Evolutionary conservation across 1,140 invertebrate species (phyloP).

Genomic region (Telenomus remus): DNA sequence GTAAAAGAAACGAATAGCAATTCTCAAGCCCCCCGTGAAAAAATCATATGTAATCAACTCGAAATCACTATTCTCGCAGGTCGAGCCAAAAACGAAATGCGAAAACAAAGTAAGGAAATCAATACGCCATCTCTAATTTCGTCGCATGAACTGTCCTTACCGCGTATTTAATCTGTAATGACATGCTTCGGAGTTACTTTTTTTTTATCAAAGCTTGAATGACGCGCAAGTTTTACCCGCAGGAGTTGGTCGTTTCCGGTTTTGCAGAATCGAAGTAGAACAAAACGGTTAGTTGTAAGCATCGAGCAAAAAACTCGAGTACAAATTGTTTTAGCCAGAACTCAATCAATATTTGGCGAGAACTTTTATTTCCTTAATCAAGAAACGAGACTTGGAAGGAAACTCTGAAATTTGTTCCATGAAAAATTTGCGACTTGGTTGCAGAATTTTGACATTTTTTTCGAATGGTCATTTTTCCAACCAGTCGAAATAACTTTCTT

Average conservation of each 20-base stretch:
- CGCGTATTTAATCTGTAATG: conserved; percentile 17
- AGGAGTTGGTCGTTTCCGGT: conserved; percentile 7
- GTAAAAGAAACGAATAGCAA: conserved; percentile 42
- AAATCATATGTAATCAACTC: conserved; percentile 34
- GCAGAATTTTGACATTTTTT: too few relatives aligned
- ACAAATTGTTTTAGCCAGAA: conserved; percentile 4
- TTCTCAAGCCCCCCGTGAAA: conserved; percentile 18
- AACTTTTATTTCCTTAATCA: too few relatives aligned
- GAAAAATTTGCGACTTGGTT: too few relatives aligned
- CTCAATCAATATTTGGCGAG: background rate
- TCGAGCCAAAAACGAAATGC: conserved; percentile 5
- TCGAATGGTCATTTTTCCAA: too few relatives aligned
- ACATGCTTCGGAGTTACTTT: conserved; percentile 1
- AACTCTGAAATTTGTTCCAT: too few relatives aligned
- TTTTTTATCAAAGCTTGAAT: conserved; percentile 11
- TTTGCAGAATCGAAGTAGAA: conserved; percentile 7
- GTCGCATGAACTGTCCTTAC: conserved; percentile 17
- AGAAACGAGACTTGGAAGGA: too few relatives aligned
- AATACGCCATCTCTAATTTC: conserved; percentile 8
- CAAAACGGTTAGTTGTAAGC: background rate
- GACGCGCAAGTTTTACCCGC: too few relatives aligned
- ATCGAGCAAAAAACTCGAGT: background rate
- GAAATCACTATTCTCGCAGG: conserved; percentile 34
- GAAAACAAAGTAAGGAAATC: conserved; percentile 20
- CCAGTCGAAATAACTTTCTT: too few relatives aligned